These are phyloP conservation scores for Eulithis prunata DNA, from an alignment of 2,888 invertebrate genomes.

Conservation along the genomic window DNA sequence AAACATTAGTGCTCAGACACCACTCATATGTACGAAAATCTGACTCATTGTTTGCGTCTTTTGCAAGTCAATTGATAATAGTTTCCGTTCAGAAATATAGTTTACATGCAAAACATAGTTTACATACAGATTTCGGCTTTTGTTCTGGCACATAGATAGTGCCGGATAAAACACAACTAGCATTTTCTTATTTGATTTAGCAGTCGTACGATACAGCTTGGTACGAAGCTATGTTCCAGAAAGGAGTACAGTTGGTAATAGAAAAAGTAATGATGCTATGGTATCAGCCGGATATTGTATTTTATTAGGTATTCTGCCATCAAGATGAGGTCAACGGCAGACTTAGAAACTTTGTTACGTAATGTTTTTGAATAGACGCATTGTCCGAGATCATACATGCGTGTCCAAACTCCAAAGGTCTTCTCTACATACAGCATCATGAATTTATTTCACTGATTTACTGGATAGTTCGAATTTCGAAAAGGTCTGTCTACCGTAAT, in stretches of 20 bases:
- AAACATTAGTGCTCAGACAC: no score
- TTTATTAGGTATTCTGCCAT: neutral
- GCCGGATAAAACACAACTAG: no score
- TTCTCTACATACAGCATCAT: neutral
- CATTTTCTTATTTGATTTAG: neutral
- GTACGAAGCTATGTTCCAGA: no score
- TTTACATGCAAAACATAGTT: no score
- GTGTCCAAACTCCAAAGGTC: neutral
- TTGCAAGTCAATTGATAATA: neutral
- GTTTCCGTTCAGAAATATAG: neutral
- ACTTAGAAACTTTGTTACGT: neutral
- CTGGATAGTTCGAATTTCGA: no score
- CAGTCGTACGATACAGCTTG: neutral
- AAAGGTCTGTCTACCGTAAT: no score
- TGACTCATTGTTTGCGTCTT: neutral
- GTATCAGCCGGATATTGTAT: neutral
- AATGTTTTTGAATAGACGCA: slow-evolving; percentile 3
- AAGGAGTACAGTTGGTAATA: no score
- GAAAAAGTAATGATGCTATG: neutral
- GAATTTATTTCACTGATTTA: no score
- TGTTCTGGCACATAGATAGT: no score
- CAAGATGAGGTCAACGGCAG: slow-evolving; percentile 1
- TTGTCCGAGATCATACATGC: slow-evolving; percentile 7
- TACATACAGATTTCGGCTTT: no score
- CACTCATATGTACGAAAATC: neutral